Conservation (phyloP, 2,113 vertebrate species). For the Malurus melanocephalus region DNA sequence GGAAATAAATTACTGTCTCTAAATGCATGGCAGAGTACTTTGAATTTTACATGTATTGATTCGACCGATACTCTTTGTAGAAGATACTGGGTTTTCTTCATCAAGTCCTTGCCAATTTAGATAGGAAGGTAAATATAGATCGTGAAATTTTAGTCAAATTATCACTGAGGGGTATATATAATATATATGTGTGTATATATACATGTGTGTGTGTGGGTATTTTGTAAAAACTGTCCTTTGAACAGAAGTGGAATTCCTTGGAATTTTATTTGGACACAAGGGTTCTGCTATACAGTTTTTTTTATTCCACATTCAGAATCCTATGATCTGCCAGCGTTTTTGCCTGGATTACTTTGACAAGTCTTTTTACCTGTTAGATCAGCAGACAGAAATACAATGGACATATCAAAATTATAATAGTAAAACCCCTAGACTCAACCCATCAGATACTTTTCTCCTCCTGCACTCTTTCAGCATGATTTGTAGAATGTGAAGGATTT, state of each 20-base stretch:
- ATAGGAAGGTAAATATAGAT: background rate
- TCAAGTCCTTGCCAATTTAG: background rate
- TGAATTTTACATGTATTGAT: background rate
- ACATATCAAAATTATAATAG: background rate
- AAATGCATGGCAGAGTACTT: background rate
- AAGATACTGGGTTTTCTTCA: background rate
- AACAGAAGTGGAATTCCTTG: background rate
- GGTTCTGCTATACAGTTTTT: background rate
- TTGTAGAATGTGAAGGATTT: background rate
- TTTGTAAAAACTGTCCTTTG: background rate
- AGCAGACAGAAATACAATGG: background rate
- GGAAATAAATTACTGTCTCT: background rate
- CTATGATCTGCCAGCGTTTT: background rate
- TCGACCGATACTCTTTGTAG: background rate
- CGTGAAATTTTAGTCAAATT: background rate
- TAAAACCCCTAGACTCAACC: background rate
- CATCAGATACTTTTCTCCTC: background rate
- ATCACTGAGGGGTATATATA: background rate
- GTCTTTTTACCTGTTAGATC: background rate
- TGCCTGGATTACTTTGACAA: background rate
- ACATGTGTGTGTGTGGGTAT: background rate
- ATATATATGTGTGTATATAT: rapidly evolving
- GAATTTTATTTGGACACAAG: background rate
- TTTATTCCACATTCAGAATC: background rate
- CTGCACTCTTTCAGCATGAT: background rate